Base-by-base conservation (phyloP, 2,113 vertebrate species). In the Oreotrochilus melanogaster region DNA sequence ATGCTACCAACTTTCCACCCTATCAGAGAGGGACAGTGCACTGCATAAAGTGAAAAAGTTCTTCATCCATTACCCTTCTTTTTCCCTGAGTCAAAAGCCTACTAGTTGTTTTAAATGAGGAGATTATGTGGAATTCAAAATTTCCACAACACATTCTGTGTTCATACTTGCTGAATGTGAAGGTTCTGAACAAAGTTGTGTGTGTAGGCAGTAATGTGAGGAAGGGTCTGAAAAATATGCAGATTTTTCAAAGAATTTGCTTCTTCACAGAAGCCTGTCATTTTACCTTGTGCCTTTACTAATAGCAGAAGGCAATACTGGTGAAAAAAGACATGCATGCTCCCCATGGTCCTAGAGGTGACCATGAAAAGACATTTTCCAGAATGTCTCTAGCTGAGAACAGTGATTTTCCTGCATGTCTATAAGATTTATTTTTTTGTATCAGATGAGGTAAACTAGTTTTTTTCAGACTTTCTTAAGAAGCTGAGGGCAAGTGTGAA, bases 41-140 rank as follows among this genome's bases (percentile, higher is more conserved):
- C n/a, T 62, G 39, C 66, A 50, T 74, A 86, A 91, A 95, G 89
- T 73, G 28, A 56, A 89, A 64, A 53, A 19, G 50, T 88, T 75
- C 30, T 70, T 89, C 66, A 72, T 18, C 11, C 73, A 8, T 33
- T 75, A 17, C 21, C 1, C 30, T 70, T 14, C 51, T 28, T 42
- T 11, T 9, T 16, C 30, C 11, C 37, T 17, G 27, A 53, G 27
- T 43, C 66, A 83, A 86, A 85, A 51, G 8, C 31, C n/a, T 18
- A 45, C 10, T 18, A 45, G 10, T 50, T 0, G 42, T 73, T 88
- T 92, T 61, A 84, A 87, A 76, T 30, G 13, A 81, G 42, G 15
- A 60, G 7, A 10, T 58, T 57, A 58, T 18, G 69, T 42, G 71
- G 45, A 78, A 91, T 69, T 85, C 37, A 37, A 2, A n/a, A 42